Evolutionary conservation across 1,140 invertebrate genomes (phyloP), one percentile per base, ranked within the genome.

Genomic region (Meloidogyne exigua): DNA sequence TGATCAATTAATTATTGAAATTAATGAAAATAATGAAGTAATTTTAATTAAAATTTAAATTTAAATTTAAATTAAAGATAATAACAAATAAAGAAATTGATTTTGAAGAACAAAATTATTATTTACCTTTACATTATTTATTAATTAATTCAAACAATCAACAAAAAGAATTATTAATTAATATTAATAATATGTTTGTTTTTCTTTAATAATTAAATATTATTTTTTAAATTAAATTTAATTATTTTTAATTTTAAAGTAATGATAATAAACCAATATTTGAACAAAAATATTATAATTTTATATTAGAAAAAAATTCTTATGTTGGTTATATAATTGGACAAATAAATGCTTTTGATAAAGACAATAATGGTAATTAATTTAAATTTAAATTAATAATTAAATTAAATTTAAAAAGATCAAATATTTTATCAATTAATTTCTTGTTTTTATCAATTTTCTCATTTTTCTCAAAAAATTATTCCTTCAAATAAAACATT

Each of bases 1-100:
- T 57, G 18, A 13, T 10, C 18, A n/a, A 57, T 5, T 4, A 57
- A n/a, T 57, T 5, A 57, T 57, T 57, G 49, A 57, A n/a, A 57
- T 57, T 57, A 57, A 57, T 57, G n/a, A 57, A 57, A 57, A 57
- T 57, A 57, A 57, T 57, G 49, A n/a, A 57, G 49, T n/a, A 21
- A n/a, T 57, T 18, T 18, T 49, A 18, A 49, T 18, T 49, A 1
- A 18, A 18, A 18, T 18, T 49, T 49, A 18, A 49, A 49, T 49
- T 57, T 15, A 57, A 57, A n/a, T 15, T 5, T 57, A 57, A n/a
- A 4, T 49, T 49, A 5, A n/a, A 57, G 49, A 57, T 57, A n/a
- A 57, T 4, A 3, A 21, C 49, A n/a, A 9, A 4, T n/a, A 18
- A n/a, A 7, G 18, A 57, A 57, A 57, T 57, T 57, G 49, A 57